Evolutionary conservation across 2,888 invertebrate genomes (phyloP).

Genomic region (Pristionchus arcanus): DNA sequence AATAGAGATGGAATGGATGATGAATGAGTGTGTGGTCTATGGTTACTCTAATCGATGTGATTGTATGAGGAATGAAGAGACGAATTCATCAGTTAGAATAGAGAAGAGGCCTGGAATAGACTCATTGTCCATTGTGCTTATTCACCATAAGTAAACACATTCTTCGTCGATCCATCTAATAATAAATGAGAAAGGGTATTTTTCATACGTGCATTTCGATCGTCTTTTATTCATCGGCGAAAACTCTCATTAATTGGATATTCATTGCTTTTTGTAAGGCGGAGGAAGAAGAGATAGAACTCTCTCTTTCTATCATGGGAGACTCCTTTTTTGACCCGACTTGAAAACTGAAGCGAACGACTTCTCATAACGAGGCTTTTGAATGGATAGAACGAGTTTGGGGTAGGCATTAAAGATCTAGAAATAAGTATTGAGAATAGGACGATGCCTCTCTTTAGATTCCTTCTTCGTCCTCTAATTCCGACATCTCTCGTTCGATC

Average conservation of each 20-base stretch:
- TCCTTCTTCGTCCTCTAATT: conserved; percentile 74
- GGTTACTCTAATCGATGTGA: no score
- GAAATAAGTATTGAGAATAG: not conserved
- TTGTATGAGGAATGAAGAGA: no score
- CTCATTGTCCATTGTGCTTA: no score
- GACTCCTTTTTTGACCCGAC: not conserved
- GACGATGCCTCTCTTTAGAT: conserved; percentile 55
- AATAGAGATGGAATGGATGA: not conserved
- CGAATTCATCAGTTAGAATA: no score
- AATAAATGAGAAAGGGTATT: not conserved
- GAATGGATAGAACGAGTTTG: conserved; percentile 18
- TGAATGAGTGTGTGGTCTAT: no score
- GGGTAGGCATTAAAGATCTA: not conserved
- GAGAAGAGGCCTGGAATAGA: no score
- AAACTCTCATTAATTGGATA: not conserved
- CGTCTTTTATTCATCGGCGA: not conserved
- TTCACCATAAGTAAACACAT: not conserved
- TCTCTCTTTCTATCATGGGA: not conserved
- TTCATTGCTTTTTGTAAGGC: conserved; percentile 1
- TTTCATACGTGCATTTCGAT: not conserved
- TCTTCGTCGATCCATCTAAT: not conserved
- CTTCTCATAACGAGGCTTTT: not conserved
- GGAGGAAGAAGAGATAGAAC: not conserved
- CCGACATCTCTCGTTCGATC: conserved; percentile 74
- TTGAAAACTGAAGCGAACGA: conserved; percentile 8